A percentile compares a stretch with the other conserved stretches of the same genome.
phyloP scores from a whole-genome alignment of 2,888 invertebrate genomes.

The Lasioglossum calceatum region DNA sequence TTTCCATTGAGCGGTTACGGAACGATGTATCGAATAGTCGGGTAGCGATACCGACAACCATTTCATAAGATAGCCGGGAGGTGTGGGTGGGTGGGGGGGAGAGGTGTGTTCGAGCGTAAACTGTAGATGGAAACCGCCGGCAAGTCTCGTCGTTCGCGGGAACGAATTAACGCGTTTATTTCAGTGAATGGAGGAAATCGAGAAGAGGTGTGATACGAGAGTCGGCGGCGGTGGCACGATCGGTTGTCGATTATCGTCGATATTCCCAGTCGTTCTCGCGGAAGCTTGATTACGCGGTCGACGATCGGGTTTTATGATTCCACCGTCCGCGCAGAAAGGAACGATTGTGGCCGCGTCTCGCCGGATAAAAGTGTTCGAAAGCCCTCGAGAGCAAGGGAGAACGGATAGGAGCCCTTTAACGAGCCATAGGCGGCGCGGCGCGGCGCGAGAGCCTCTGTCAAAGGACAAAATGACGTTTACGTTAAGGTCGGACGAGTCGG shows the following conservation, averaged over 20 bases:
- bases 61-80: conserved; percentile 23
- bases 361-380: conserved; percentile 48
- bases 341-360: conserved; percentile 43
- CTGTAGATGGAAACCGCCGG: background rate
- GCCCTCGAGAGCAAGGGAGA: conserved; percentile 28
- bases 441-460: conserved; percentile 56
- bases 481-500: conserved; percentile 37
- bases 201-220: conserved; percentile 15
- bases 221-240: conserved; percentile 4
- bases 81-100: background rate
- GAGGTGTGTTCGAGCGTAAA: background rate
- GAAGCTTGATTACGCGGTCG: conserved; percentile 41
- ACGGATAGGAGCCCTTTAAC: conserved; percentile 49
- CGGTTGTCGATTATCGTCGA: conserved; percentile 44
- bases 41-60: conserved; percentile 40
- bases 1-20: conserved; percentile 30
- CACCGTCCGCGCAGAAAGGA: conserved; percentile 36
- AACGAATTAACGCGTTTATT: conserved; percentile 47
- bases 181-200: background rate
- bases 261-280: conserved; percentile 30
- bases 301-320: conserved; percentile 58
- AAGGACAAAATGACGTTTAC: conserved; percentile 64
- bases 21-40: conserved; percentile 33
- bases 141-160: background rate
- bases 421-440: conserved; percentile 37